Evolutionary conservation across 2,113 vertebrate species (phyloP), one percentile per base, ranked within the genome.

Genomic region (Pluvianellus socialis): DNA sequence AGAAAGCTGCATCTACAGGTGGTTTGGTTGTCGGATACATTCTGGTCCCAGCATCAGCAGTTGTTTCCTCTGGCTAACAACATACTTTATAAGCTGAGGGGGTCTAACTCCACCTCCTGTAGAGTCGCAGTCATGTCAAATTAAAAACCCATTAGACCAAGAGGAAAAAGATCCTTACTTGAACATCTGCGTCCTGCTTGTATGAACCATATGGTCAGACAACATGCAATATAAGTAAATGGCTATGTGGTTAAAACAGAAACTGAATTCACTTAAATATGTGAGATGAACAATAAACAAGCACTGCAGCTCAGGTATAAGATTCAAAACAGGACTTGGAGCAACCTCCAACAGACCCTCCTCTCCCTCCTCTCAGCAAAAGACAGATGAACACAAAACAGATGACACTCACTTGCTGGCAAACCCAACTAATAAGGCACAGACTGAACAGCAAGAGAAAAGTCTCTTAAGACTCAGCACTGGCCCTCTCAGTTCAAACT

Each of bases 141-240:
- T 95, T 95, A 96, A 97, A 95, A 96, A 42, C 33, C 28, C 53
- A 73, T 86, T 72, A 91, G 53, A 82, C 10, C 45, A 45, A 81
- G 62, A 92, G 44, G n/a, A 19, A 53, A 90, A 45, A 83, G 80
- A n/a, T 7, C 30, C 58, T 87, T 61, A 75, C 24, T 87, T 28
- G 23, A 92, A 85, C 91, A 94, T 74, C 84, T 91, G 83, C 44
- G 73, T 91, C 58, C 84, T 19, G 27, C 47, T 95, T 79, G 50
- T 56, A 81, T 30, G 79, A 94, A 66, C 82, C 75, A 93, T 94
- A 86, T 65, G 88, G 90, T 86, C 86, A 92, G 65, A 72, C 84
- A 88, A 93, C 35, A 67, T 56, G 55, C n/a, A 73, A 50, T 63
- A 5, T n/a, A 44, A 90, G 59, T 88, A 88, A 92, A 73, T 88